These are phyloP conservation scores for Eustalomyia histrio DNA, from an alignment of 2,888 invertebrate species.

Conservation along the genomic window DNA sequence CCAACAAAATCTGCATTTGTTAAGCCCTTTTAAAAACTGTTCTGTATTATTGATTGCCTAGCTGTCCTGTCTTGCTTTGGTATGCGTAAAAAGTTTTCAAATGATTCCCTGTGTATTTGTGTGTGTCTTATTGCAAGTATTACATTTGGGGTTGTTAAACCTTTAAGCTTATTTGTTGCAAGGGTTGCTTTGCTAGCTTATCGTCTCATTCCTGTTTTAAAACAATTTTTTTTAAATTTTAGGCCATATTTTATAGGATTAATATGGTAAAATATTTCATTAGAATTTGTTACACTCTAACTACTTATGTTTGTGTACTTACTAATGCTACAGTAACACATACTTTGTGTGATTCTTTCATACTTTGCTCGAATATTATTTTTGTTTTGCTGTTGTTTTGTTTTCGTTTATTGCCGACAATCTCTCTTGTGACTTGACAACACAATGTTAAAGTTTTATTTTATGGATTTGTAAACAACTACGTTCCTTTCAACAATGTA, in stretches of 20 bases:
- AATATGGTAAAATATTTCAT: conserved; percentile 57
- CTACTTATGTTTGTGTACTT: not conserved
- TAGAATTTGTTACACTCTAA: conserved; percentile 33
- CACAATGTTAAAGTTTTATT: conserved; percentile 51
- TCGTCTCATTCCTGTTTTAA: conserved; percentile 21
- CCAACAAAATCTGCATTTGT: conserved; percentile 42
- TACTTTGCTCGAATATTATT: conserved; percentile 33
- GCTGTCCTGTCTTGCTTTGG: conserved; percentile 26
- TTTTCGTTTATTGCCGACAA: conserved; percentile 40
- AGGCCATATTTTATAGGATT: conserved; percentile 59
- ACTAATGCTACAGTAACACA: conserved; percentile 15
- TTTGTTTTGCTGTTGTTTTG: conserved; percentile 30
- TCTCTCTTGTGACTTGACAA: conserved; percentile 52
- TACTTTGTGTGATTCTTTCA: conserved; percentile 26
- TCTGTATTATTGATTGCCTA: conserved; percentile 50
- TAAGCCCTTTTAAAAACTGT: conserved; percentile 10
- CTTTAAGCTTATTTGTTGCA: conserved; percentile 39
- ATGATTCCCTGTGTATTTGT: conserved; percentile 30
- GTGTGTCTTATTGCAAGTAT: conserved; percentile 1
- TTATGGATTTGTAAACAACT: not conserved
- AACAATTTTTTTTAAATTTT: conserved; percentile 25
- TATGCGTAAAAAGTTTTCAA: conserved; percentile 1
- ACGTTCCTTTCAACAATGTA: conserved; percentile 27
- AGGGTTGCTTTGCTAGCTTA: conserved; percentile 48
- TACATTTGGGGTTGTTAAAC: conserved; percentile 54